These are phyloP conservation scores for Aphidius colemani DNA, from an alignment of 2,888 invertebrate species.

Conservation along the genomic window DNA sequence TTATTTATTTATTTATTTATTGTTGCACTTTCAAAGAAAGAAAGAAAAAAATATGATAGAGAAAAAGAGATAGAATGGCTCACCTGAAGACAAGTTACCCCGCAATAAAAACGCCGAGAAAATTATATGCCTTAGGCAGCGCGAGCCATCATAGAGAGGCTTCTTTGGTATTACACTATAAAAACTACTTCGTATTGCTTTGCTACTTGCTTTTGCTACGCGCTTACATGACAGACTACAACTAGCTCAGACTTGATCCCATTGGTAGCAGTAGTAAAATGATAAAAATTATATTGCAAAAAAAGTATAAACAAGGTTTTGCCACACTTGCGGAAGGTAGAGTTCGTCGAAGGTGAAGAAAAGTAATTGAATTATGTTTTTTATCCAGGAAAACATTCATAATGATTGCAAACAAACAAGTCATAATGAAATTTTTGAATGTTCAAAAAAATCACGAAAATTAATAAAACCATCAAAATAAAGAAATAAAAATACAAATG, in stretches of 20 bases:
- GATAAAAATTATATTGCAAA: too few relatives aligned
- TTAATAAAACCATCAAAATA: too few relatives aligned
- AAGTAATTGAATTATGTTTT: conserved; percentile 19
- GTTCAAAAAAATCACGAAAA: too few relatives aligned
- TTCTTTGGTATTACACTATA: conserved; percentile 39
- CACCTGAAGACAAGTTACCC: conserved; percentile 61
- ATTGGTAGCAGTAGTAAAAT: too few relatives aligned
- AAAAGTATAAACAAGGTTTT: not conserved
- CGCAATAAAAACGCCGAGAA: conserved; percentile 60
- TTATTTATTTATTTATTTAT: not conserved
- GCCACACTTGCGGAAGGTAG: conserved; percentile 1
- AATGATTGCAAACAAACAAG: conserved; percentile 6
- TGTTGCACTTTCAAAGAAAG: not conserved
- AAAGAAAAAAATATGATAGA: conserved; percentile 13
- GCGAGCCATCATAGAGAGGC: conserved; percentile 32
- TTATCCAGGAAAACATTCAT: not conserved
- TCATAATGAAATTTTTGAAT: not conserved
- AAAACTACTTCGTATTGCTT: conserved; percentile 46
- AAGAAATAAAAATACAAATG: too few relatives aligned
- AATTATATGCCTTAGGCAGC: conserved; percentile 58
- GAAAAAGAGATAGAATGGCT: conserved; percentile 44
- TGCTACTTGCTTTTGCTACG: conserved; percentile 44
- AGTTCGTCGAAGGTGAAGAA: conserved; percentile 35
- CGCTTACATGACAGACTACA: conserved; percentile 7
- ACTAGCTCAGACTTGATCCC: not conserved